Evolutionary conservation across 1,140 invertebrate species (phyloP).

Genomic region (Goniozus legneri): DNA sequence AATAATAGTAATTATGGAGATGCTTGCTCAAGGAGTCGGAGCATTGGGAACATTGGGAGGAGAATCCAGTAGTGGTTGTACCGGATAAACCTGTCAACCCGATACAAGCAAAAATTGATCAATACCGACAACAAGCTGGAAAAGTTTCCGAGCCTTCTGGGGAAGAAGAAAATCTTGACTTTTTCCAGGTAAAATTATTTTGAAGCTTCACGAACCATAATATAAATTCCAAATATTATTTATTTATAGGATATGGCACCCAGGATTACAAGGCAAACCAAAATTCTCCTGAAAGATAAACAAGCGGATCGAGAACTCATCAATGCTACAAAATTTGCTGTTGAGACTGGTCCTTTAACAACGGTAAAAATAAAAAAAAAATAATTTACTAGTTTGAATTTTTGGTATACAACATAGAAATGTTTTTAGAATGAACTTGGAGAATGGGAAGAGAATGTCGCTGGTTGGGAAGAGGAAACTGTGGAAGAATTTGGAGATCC

Average conservation of each 20-base stretch:
- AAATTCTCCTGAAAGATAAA: constrained; percentile 49
- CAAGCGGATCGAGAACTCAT: constrained; percentile 16
- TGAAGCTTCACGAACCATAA: not conserved
- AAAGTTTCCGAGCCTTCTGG: constrained; percentile 32
- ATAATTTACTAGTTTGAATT: not conserved
- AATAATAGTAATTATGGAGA: constrained; percentile 15
- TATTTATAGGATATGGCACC: constrained; percentile 54
- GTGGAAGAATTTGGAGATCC: constrained; percentile 49
- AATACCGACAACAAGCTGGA: constrained; percentile 51
- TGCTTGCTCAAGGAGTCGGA: constrained; percentile 44
- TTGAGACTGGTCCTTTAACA: constrained; percentile 35
- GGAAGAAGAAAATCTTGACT: constrained; percentile 47
- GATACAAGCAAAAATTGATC: constrained; percentile 57
- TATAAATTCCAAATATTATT: not conserved
- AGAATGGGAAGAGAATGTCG: constrained; percentile 54
- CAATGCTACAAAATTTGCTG: constrained; percentile 42
- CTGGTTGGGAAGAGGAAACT: constrained; percentile 54
- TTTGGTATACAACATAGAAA: constrained; percentile 1
- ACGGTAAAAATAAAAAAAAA: constrained; percentile 31
- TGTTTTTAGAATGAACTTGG: constrained; percentile 35
- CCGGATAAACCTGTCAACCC: constrained; percentile 46
- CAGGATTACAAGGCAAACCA: constrained; percentile 54
- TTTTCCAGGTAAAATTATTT: constrained; percentile 47
- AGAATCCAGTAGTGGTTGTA: constrained; percentile 42
- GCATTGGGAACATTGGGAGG: constrained; percentile 53